Evolutionary conservation across 1,140 invertebrate species (phyloP), one percentile per base, ranked within the genome.

Genomic region (Bradynema listronoti): DNA sequence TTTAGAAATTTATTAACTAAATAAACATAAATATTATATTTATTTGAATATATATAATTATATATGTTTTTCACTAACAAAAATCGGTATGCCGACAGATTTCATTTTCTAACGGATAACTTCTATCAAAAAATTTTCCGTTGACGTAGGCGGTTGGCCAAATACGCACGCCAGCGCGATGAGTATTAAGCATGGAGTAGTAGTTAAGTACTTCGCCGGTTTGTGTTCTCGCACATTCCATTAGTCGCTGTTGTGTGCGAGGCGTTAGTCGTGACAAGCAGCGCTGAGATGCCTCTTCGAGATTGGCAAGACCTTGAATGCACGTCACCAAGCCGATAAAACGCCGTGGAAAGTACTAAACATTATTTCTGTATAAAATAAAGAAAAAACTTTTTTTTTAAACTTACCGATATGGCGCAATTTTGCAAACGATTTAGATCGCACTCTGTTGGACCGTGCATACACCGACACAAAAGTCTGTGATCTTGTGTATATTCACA

Each of bases 121-220:
- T 68, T 19, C 67, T 49, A 52, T 69, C 67, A 33, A 69, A 69
- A 58, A 69, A 69, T 33, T 56, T 64, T 9, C 70, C 67, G 55
- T 69, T 69, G 0, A 69, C 70, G 42, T 69, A 69, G 9, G 68
- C 65, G 24, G 67, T 69, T 4, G 67, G 67, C 67, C 67, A 61
- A 30, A 69, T 72, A 29, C 65, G 16, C 41, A 69, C 55, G 19
- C 70, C 69, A 24, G 67, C 67, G 34, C 70, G 39, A 58, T 69
- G 67, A 11, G 67, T 69, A 43, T 69, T 69, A 11, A 69, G 29
- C 67, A 69, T 69, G 4, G 61, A 66, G 46, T 71, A 71, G 43
- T 69, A 69, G 43, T 69, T 69, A 24, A 69, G 53, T 32, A 73
- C 70, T 61, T 69, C 67, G 32, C 67, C 67, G 24, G 70, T 69